Percentiles rank a stretch among this genome's conserved stretches.
phyloP scores from a whole-genome alignment of 2,888 invertebrate genomes.

The Andrena marginata region DNA sequence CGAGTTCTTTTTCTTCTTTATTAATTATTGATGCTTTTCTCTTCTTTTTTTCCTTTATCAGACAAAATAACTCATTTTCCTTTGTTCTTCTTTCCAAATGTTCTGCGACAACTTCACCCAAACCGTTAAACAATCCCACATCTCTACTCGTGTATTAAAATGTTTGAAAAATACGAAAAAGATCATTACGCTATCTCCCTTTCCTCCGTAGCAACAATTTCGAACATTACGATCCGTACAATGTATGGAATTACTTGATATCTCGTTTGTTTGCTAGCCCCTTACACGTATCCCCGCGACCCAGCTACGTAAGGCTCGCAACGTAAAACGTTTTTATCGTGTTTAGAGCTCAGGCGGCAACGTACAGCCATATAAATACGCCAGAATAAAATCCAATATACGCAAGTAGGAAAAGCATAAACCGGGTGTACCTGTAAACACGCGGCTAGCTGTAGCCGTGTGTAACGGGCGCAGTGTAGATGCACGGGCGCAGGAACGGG shows the following conservation, averaged over 20 bases:
- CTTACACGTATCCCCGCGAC: not conserved
- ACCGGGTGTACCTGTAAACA: conserved; percentile 3
- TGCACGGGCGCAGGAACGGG: not conserved
- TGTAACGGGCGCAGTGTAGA: not conserved
- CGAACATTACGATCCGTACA: not conserved
- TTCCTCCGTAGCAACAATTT: too few species aligned
- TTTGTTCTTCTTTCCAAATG: too few species aligned
- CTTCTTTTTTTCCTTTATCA: too few species aligned
- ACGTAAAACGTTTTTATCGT: conserved; percentile 36
- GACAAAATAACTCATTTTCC: too few species aligned
- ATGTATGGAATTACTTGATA: not conserved
- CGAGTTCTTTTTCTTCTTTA: too few species aligned
- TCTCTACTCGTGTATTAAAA: too few species aligned
- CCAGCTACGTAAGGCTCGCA: conserved; percentile 5
- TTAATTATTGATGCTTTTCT: too few species aligned
- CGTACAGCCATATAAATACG: conserved; percentile 46
- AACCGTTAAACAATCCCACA: too few species aligned
- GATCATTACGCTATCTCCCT: too few species aligned
- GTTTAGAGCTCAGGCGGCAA: conserved; percentile 23
- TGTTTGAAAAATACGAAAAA: too few species aligned
- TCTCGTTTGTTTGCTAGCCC: conserved; percentile 2
- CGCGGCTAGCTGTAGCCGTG: not conserved
- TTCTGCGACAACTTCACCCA: too few species aligned
- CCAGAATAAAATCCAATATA: conserved; percentile 54
- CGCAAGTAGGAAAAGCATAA: conserved; percentile 42